Evolutionary conservation across 2,113 vertebrate species (phyloP).

Genomic region (Toxostoma redivivum): DNA sequence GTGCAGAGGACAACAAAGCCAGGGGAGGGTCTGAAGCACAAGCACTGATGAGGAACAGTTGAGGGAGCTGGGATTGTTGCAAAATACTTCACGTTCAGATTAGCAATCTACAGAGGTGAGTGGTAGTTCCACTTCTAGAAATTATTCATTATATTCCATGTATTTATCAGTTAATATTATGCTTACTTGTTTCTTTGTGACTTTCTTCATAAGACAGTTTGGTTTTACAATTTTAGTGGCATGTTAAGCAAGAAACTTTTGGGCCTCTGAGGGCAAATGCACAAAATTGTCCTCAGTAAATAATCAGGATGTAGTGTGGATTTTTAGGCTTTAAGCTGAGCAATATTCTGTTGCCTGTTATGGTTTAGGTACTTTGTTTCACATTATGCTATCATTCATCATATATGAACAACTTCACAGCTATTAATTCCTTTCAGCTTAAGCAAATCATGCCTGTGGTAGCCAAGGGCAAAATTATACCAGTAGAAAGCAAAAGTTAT

Average conservation of each 20-base stretch:
- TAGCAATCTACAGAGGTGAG: not conserved
- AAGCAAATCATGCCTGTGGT: not conserved
- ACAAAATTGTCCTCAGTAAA: not conserved
- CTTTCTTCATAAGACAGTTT: not conserved
- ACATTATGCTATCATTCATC: not conserved
- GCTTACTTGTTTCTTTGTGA: not conserved
- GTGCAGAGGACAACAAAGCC: not conserved
- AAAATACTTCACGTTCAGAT: not conserved
- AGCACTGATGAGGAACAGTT: not conserved
- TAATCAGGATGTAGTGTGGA: not conserved
- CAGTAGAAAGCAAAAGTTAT: not conserved
- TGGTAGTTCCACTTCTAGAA: not conserved
- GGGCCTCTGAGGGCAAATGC: not conserved
- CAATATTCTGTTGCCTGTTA: not conserved
- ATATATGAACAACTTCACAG: not conserved
- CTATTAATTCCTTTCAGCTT: not conserved
- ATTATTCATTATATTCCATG: not conserved
- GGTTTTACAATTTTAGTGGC: not conserved
- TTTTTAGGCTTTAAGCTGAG: not conserved
- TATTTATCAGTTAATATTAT: not conserved
- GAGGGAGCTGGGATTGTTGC: not conserved
- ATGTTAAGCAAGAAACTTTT: not conserved
- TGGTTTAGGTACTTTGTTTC: not conserved
- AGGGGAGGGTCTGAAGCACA: not conserved
- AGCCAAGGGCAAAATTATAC: not conserved